These are phyloP conservation scores for Sebastes flavidus DNA, from an alignment of 2,797 vertebrate genomes.

Conservation along the genomic window DNA sequence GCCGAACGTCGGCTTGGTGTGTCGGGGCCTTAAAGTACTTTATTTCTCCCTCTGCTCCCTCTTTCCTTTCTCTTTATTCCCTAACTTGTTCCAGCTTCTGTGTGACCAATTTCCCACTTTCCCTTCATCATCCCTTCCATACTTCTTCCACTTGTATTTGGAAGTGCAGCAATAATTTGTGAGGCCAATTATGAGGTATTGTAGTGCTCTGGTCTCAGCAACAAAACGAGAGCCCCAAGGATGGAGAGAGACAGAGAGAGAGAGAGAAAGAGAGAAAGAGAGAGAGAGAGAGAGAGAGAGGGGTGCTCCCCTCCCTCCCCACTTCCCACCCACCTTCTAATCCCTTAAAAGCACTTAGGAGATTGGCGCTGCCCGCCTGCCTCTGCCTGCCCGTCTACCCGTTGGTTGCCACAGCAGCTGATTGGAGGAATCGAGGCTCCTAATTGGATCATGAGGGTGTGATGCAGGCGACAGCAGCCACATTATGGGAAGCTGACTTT, in stretches of 20 bases:
- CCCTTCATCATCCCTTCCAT: background rate
- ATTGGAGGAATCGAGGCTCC: constrained; percentile 89
- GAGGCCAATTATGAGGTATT: constrained; percentile 42
- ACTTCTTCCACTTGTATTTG: constrained; percentile 22
- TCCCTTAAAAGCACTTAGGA: constrained; percentile 99
- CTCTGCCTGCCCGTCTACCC: constrained; percentile 91
- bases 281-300: constrained; percentile 30
- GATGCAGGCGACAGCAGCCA: constrained; percentile 90
- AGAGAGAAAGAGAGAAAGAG: constrained; percentile 35
- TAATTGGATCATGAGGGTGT: constrained; percentile 99
- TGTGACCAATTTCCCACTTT: background rate
- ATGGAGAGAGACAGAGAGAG: constrained; percentile 31
- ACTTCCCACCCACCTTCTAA: constrained; percentile 92
- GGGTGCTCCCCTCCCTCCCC: constrained; percentile 85
- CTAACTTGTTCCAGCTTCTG: background rate
- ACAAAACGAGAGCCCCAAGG: constrained; percentile 41
- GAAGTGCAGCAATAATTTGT: constrained; percentile 32
- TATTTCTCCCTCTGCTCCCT: background rate
- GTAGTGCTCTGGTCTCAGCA: constrained; percentile 42
- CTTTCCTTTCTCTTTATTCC: background rate
- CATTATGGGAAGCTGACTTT: constrained; percentile 98
- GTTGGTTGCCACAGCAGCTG: constrained; percentile 90
- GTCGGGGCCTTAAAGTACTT: background rate
- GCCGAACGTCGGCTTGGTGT: too few species aligned
- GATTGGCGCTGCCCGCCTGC: constrained; percentile 96